Evolutionary conservation across 2,888 invertebrate genomes (phyloP).

Genomic region (Caenorhabditis sp.): DNA sequence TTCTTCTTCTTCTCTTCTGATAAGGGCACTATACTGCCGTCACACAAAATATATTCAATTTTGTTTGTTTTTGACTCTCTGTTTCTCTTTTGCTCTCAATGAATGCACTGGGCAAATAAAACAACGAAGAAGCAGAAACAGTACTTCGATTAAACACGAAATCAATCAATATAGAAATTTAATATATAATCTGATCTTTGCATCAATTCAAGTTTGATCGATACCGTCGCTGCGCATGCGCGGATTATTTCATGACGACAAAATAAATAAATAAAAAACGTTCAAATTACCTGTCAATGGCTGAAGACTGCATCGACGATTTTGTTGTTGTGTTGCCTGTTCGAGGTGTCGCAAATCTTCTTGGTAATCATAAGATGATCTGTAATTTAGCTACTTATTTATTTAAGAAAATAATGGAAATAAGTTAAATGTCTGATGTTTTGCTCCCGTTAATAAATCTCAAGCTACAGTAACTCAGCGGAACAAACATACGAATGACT

Average conservation of each 20-base stretch:
- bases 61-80: constrained; percentile 2
- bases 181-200: not conserved
- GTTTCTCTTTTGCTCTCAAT: not conserved
- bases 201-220: not conserved
- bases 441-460: too few species aligned
- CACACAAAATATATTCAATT: constrained; percentile 1
- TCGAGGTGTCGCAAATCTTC: not conserved
- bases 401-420: too few species aligned
- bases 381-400: too few species aligned
- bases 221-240: not conserved
- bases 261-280: not conserved
- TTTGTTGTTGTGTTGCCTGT: constrained; percentile 7
- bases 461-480: too few species aligned
- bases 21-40: not conserved
- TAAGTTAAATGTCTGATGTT: too few species aligned
- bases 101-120: not conserved
- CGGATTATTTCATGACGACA: not conserved
- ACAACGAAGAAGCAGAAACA: not conserved
- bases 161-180: not conserved
- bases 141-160: not conserved
- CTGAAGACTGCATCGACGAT: constrained; percentile 36
- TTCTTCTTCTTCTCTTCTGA: not conserved
- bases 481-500: too few species aligned
- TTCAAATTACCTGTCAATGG: constrained; percentile 13
- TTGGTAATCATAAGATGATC: constrained; percentile 12